Conservation (phyloP, 2,113 vertebrate species). For the Alligator sinensis region DNA sequence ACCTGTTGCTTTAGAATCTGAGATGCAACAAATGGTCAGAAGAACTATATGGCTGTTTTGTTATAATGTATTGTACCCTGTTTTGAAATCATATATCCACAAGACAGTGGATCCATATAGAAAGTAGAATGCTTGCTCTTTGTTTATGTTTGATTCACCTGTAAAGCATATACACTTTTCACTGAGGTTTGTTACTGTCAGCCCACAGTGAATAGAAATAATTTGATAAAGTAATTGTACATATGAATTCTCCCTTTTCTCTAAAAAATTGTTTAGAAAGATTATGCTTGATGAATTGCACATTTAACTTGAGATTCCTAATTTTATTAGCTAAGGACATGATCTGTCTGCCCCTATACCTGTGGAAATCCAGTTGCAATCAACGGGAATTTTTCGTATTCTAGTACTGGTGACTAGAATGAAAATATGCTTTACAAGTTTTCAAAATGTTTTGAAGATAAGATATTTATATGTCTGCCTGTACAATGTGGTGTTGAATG, state of each 20-base stretch:
- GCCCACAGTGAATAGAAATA: background rate
- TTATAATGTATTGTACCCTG: background rate
- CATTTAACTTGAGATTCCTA: background rate
- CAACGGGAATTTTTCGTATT: background rate
- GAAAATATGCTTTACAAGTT: background rate
- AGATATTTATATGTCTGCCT: background rate
- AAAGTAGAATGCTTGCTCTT: background rate
- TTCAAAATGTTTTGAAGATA: background rate
- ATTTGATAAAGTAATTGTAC: background rate
- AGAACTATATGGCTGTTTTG: background rate
- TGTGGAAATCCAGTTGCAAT: background rate
- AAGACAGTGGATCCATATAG: background rate
- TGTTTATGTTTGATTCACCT: background rate
- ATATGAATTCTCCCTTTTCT: background rate
- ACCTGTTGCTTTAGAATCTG: background rate
- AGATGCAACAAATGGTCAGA: background rate
- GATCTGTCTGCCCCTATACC: background rate
- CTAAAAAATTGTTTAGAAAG: background rate
- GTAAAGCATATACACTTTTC: background rate
- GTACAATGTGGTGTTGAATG: background rate
- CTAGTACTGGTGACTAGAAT: background rate
- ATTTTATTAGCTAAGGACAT: background rate
- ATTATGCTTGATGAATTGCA: background rate
- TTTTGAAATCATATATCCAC: background rate
- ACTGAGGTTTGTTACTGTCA: background rate